These are phyloP conservation scores for Gulo gulo DNA, from an alignment of 2,113 vertebrate genomes.

Conservation along the genomic window DNA sequence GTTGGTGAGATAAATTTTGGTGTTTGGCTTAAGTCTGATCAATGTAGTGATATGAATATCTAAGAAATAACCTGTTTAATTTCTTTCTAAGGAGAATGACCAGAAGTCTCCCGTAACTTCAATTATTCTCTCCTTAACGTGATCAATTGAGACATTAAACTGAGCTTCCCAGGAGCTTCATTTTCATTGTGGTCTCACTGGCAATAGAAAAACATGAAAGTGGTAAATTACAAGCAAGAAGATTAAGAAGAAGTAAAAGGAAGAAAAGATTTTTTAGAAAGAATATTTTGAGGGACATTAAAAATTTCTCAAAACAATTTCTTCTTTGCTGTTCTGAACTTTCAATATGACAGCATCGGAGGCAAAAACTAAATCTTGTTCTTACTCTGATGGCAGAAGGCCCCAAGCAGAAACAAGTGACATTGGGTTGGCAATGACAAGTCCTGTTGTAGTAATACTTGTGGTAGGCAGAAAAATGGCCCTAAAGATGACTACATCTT, in stretches of 20 bases:
- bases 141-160: background rate
- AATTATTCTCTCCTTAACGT: background rate
- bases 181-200: background rate
- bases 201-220: background rate
- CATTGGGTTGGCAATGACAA: background rate
- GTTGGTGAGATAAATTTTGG: background rate
- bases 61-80: constrained; percentile 36
- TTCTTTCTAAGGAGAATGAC: constrained; percentile 3
- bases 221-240: background rate
- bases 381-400: background rate
- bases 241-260: background rate
- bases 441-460: background rate
- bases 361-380: background rate
- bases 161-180: background rate
- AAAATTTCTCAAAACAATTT: background rate
- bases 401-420: background rate
- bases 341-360: background rate
- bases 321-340: constrained; percentile 24
- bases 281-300: background rate
- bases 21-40: constrained; percentile 29
- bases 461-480: background rate
- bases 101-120: background rate
- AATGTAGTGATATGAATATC: background rate
- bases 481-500: background rate
- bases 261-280: background rate